Percentiles rank a stretch among this genome's conserved stretches.
Conservation (phyloP, 2,888 invertebrate species). For the Kuschelorhynchus macadamiae region DNA sequence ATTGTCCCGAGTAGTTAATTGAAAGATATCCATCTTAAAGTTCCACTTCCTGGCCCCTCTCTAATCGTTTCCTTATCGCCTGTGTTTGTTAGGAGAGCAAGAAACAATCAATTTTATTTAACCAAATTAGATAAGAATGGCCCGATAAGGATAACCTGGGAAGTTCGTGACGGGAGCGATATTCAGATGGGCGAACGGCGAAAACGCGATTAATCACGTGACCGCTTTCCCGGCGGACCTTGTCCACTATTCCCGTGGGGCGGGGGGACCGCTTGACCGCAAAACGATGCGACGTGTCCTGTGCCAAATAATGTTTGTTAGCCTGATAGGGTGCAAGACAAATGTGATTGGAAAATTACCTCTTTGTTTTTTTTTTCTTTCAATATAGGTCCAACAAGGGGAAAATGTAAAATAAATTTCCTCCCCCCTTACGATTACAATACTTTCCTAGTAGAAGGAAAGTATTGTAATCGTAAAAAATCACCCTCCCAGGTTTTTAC, state of each 20-base stretch:
- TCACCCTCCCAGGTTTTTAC: too few relatives aligned
- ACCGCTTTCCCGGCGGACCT: conserved; percentile 33
- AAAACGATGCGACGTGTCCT: conserved; percentile 34
- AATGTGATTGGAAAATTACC: conserved; percentile 9
- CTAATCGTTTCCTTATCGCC: not conserved
- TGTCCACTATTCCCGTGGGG: conserved; percentile 28
- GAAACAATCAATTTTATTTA: conserved; percentile 27
- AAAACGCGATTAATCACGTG: conserved; percentile 40
- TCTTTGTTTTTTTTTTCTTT: conserved; percentile 20
- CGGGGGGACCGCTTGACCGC: conserved; percentile 26
- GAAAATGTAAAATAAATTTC: too few relatives aligned
- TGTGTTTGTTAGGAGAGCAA: not conserved
- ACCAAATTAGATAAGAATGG: conserved; percentile 18
- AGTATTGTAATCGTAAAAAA: too few relatives aligned
- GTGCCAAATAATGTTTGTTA: conserved; percentile 37
- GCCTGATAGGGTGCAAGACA: conserved; percentile 20
- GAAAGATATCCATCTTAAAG: too few relatives aligned
- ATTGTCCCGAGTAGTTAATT: too few relatives aligned
- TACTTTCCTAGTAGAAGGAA: too few relatives aligned
- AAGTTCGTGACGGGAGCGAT: conserved; percentile 30
- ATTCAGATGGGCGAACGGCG: conserved; percentile 27
- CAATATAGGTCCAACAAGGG: too few relatives aligned
- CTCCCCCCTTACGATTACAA: too few relatives aligned
- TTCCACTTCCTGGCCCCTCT: too few relatives aligned
- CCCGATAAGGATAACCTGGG: conserved; percentile 13